Evolutionary conservation across 2,888 invertebrate species (phyloP), one percentile per base, ranked within the genome.

Genomic region (Chaetoderma sp.): DNA sequence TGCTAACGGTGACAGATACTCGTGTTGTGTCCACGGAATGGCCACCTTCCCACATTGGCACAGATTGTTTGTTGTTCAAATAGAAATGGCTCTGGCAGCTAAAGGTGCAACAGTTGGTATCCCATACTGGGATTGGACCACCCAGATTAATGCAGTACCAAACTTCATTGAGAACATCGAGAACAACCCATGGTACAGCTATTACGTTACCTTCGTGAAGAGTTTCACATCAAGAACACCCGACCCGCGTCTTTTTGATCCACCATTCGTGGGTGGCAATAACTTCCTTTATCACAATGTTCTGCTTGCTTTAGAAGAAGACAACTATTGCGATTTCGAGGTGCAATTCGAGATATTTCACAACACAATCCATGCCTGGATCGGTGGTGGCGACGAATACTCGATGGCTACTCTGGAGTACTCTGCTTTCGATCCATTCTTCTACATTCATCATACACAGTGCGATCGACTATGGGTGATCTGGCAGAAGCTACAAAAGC

Each of bases 1-100:
- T 2, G 52, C 52, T 28, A 52, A 28, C 6, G 30, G 32, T n/a
- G 32, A 65, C 8, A 28, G 57, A 6, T 60, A 61, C 25, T 66
- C 73, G 1, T 73, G 72, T 39, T 73, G 72, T 42, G 55, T 64
- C 27, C 72, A 73, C 25, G 72, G 72, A 10, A 67, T 68, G 71
- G 67, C 69, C 33, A 69, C 66, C 21, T 73, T 73, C 69, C 71
- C 73, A 2, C 69, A 67, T 36, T 73, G 73, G 73, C 73, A 73
- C 50, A 54, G 73, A 3, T 65, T 73, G n/a, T 73, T 55, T 63
- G 45, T 55, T 16, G 32, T 52, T 21, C 61, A 61, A n/a, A 50
- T 45, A 21, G 61, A 61, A 55, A 28, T 55, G 16, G 32, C 61
- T 18, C 23, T 61, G 6, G 36, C 54, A 27, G 8, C 30, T 4